Evolutionary conservation across 2,888 invertebrate species (phyloP).

Genomic region (Oxycera nigricornis): DNA sequence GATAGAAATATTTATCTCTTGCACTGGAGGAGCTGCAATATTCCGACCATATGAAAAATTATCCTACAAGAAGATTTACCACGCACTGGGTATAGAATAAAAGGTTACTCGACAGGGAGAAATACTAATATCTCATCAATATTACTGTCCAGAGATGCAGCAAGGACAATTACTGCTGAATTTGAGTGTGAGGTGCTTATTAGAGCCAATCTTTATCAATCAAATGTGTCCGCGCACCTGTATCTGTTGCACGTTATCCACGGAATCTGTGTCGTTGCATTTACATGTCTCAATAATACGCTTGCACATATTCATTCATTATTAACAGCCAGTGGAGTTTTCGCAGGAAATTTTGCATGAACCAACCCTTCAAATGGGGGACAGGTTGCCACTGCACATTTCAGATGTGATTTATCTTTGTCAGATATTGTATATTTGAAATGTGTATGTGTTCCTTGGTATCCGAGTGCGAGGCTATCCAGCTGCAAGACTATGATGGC

Average conservation of each 20-base stretch:
- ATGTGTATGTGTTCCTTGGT: too few relatives aligned
- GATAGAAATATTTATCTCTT: neutral
- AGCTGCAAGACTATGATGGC: too few relatives aligned
- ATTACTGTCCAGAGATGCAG: neutral
- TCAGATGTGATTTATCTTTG: slow-evolving; percentile 36
- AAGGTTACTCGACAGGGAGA: neutral
- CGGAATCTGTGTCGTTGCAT: slow-evolving; percentile 30
- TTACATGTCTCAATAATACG: slow-evolving; percentile 19
- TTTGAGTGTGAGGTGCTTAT: neutral
- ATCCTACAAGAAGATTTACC: too few relatives aligned
- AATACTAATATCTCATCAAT: neutral
- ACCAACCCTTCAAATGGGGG: slow-evolving; percentile 16
- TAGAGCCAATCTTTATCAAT: slow-evolving; percentile 20
- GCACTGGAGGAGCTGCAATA: neutral
- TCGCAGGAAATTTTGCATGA: neutral
- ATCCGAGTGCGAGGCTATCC: too few relatives aligned
- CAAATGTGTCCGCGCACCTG: slow-evolving; percentile 35
- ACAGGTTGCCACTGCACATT: slow-evolving; percentile 11
- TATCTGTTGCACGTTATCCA: slow-evolving; percentile 19
- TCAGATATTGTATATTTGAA: too few relatives aligned
- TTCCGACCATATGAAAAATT: too few relatives aligned
- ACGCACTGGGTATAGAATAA: neutral
- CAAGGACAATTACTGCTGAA: neutral
- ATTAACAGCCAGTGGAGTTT: neutral
- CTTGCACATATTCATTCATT: neutral